Conservation (phyloP, 2,797 vertebrate species). For the Crocodylus rhombifer region DNA sequence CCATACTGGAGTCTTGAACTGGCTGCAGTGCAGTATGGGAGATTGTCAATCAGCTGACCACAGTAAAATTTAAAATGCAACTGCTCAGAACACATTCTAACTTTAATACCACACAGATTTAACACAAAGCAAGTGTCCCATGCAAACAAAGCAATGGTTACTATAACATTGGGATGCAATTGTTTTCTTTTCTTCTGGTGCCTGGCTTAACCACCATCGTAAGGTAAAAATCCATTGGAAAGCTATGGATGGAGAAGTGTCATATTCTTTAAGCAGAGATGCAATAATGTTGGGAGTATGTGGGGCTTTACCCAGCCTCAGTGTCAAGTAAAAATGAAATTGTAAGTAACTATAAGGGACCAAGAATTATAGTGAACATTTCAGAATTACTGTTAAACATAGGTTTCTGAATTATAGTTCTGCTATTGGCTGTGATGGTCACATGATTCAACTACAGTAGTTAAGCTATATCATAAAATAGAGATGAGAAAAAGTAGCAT, state of each 20-base stretch:
- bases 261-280: neutral
- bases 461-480: no score
- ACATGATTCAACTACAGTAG: neutral
- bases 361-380: neutral
- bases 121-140: no score
- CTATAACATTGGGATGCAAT: neutral
- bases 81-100: no score
- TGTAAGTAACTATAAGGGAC: neutral
- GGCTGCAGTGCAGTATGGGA: no score
- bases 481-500: neutral
- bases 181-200: neutral
- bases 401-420: neutral
- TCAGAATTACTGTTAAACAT: conserved; percentile 25
- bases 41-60: no score
- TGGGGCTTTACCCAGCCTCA: neutral
- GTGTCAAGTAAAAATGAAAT: conserved; percentile 16
- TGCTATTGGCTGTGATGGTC: neutral
- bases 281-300: neutral
- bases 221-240: neutral
- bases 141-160: neutral
- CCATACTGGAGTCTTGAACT: no score
- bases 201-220: neutral
- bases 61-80: no score
- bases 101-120: no score
- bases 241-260: neutral